Conservation (phyloP, 1,140 invertebrate genomes). For the Helicoverpa armigera region DNA sequence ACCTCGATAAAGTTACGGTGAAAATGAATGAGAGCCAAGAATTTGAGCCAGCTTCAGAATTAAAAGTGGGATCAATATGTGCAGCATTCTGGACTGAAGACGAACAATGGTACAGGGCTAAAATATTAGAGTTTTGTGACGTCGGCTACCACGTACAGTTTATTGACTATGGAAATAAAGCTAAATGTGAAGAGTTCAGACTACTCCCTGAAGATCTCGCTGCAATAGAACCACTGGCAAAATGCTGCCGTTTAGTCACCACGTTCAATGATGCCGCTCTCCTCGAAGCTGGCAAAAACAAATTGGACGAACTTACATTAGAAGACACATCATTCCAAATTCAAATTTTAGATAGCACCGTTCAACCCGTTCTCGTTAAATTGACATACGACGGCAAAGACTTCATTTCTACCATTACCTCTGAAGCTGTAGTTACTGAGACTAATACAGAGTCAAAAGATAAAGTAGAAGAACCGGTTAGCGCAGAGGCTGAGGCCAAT, state of each 20-base stretch:
- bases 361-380: constrained; percentile 78
- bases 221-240: constrained; percentile 87
- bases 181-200: constrained; percentile 87
- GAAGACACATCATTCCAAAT: constrained; percentile 83
- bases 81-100: constrained; percentile 90
- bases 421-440: not conserved
- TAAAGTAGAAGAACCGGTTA: constrained; percentile 20
- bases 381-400: constrained; percentile 77
- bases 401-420: constrained; percentile 61
- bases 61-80: constrained; percentile 87
- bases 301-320: constrained; percentile 83
- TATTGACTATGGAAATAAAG: constrained; percentile 91
- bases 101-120: constrained; percentile 89
- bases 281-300: constrained; percentile 80
- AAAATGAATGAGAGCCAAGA: constrained; percentile 85
- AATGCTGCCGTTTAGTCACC: constrained; percentile 87
- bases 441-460: not conserved
- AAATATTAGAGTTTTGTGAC: constrained; percentile 85
- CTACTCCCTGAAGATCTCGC: constrained; percentile 88
- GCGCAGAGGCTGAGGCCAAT: not conserved
- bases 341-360: constrained; percentile 84
- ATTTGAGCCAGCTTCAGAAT: constrained; percentile 81
- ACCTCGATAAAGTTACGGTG: constrained; percentile 88
- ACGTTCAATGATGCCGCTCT: constrained; percentile 59
- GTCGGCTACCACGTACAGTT: constrained; percentile 89